Conservation (phyloP, 2,888 invertebrate species). For the Glaucopsyche alexis region DNA sequence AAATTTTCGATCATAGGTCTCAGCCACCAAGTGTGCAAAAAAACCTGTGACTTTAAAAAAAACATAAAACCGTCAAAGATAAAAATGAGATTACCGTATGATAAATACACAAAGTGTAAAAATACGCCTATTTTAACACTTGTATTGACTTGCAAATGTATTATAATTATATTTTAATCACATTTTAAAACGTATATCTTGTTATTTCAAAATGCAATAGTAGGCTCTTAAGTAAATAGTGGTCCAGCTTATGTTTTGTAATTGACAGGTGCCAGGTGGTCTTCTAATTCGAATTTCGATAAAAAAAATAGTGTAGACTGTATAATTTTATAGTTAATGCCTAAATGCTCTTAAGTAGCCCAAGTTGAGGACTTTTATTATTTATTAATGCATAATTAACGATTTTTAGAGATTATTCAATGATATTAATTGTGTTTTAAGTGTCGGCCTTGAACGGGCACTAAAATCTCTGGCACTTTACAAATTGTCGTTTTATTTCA, state of each 20-base stretch:
- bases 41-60: no score
- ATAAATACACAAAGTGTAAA: background rate
- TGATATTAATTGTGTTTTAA: conserved; percentile 2
- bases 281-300: conserved; percentile 1
- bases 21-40: background rate
- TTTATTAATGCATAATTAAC: background rate
- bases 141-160: conserved; percentile 17
- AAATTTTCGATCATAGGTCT: background rate
- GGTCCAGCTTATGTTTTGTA: background rate
- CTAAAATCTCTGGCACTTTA: background rate
- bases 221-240: background rate
- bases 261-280: background rate
- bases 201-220: conserved; percentile 17
- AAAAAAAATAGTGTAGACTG: conserved; percentile 12
- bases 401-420: background rate
- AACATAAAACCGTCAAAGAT: background rate
- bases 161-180: conserved; percentile 6
- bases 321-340: background rate
- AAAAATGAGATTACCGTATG: background rate
- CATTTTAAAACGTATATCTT: conserved; percentile 5
- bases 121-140: conserved; percentile 3
- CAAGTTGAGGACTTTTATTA: background rate
- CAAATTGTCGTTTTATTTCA: conserved; percentile 7
- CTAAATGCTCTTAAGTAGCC: conserved; percentile 11
- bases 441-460: background rate